A percentile compares a stretch with the other conserved stretches of the same genome.
Conservation (phyloP, 2,888 invertebrate species). For the Scaptomyza reducta region DNA sequence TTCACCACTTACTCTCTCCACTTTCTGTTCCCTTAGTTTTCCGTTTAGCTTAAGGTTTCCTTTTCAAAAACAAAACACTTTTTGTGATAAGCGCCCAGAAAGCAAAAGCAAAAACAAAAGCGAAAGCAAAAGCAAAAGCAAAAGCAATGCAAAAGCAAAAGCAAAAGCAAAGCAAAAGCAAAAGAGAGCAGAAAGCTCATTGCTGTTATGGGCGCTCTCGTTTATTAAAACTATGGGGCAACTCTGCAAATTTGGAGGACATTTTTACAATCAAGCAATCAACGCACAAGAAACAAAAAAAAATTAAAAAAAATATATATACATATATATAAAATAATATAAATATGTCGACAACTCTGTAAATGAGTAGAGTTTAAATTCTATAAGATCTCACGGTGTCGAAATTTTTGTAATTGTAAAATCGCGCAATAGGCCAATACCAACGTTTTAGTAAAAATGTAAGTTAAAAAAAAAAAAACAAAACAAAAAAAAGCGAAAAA, state of each 20-base stretch:
- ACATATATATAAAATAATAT: background rate
- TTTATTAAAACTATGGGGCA: constrained; percentile 15
- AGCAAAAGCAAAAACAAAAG: constrained; percentile 7
- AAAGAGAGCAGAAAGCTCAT: background rate
- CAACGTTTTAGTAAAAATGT: constrained; percentile 44
- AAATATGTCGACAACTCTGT: constrained; percentile 8
- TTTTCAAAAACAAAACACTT: constrained; percentile 26
- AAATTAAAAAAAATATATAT: background rate
- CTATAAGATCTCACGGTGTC: constrained; percentile 46
- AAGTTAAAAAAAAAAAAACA: constrained; percentile 24
- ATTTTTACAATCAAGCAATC: constrained; percentile 22
- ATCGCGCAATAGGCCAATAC: constrained; percentile 59
- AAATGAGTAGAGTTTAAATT: background rate
- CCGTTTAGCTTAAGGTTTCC: background rate
- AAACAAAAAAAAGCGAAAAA: background rate
- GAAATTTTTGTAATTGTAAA: constrained; percentile 54
- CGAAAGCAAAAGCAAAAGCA: background rate
- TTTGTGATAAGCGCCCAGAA: constrained; percentile 45
- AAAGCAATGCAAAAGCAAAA: constrained; percentile 3
- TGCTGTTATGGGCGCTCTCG: background rate
- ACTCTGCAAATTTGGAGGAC: constrained; percentile 11
- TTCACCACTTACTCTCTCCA: background rate
- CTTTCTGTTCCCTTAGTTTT: background rate
- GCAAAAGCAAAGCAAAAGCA: background rate
- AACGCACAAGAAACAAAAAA: constrained; percentile 19